phyloP scores from a whole-genome alignment of 2,797 vertebrate genomes.

The Varecia variegata region DNA sequence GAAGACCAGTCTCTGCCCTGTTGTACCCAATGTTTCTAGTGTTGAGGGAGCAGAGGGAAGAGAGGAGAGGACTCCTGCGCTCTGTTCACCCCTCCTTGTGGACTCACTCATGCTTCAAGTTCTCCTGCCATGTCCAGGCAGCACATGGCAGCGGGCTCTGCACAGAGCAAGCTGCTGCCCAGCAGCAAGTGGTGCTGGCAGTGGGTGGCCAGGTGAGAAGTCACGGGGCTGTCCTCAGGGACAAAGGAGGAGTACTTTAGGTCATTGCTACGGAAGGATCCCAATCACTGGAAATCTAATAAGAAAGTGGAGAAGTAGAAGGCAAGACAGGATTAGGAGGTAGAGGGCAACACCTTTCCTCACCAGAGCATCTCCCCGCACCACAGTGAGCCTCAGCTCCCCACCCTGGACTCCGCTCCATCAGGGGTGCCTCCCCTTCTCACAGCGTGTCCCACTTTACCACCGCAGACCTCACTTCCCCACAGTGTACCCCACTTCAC shows the following conservation, averaged over 20 bases:
- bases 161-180: neutral
- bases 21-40: too few relatives aligned
- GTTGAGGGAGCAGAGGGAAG: too few relatives aligned
- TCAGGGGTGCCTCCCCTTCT: rapidly evolving
- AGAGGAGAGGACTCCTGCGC: too few relatives aligned
- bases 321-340: neutral
- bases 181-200: neutral
- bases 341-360: neutral
- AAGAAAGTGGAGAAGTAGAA: neutral
- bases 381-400: neutral
- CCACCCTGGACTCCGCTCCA: too few relatives aligned
- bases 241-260: neutral
- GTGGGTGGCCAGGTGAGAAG: neutral
- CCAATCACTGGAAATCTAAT: neutral
- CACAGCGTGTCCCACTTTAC: neutral
- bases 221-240: neutral
- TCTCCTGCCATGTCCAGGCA: rapidly evolving
- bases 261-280: neutral
- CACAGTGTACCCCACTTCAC: neutral
- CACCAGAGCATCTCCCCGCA: neutral
- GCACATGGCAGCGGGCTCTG: neutral
- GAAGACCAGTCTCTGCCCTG: too few relatives aligned
- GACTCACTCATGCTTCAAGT: neutral
- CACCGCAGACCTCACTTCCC: neutral
- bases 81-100: neutral